Base-by-base conservation (phyloP, 2,888 invertebrate genomes). In the Platycheirus albimanus region DNA sequence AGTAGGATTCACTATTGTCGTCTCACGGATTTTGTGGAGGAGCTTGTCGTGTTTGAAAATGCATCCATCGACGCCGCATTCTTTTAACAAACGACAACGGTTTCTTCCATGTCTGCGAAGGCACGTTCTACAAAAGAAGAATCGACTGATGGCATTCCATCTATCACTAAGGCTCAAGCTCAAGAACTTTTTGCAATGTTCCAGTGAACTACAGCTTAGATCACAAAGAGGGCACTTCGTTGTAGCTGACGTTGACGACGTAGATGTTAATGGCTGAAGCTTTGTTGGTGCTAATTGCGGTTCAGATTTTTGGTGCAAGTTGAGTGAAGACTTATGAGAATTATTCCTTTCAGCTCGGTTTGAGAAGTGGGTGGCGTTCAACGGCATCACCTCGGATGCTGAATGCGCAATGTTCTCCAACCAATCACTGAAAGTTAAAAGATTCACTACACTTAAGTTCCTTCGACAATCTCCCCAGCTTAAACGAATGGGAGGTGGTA, bases 91-190 rank as follows among this genome's bases (percentile, higher is more conserved):
- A 24, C 13, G 49, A n/a, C 49, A 49, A 6, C 49, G 49, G 24
- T 13, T 49, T 49, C 49, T n/a, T 2, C 49, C 49, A 24, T 49
- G 49, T 13, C 49, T 1, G 6, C 24, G 20, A 24, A 49, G 24
- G 49, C 24, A 49, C n/a, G 13, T 49, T 24, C 24, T 49, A 1
- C 49, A 49, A n/a, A 49, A 20, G 24, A 24, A 49, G 3, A n/a
- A 19, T 45, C 49, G 11, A 6, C 58, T 58, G 0, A 70, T 17
- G 1, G 19, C 38, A 0, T 70, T 15, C 58, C 58, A 61, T 20
- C 11, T 71, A 0, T 71, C 61, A 7, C 30, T 61, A 1, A 71
- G 20, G 2, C 20, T 61, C 20, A 71, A 8, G 5, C 41, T 38
- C 7, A 58, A 19, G 13, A 70, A 61, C 8, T 49, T 6, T 3